Conservation (phyloP, 2,797 vertebrate species). For the Crocodylus rhombifer region DNA sequence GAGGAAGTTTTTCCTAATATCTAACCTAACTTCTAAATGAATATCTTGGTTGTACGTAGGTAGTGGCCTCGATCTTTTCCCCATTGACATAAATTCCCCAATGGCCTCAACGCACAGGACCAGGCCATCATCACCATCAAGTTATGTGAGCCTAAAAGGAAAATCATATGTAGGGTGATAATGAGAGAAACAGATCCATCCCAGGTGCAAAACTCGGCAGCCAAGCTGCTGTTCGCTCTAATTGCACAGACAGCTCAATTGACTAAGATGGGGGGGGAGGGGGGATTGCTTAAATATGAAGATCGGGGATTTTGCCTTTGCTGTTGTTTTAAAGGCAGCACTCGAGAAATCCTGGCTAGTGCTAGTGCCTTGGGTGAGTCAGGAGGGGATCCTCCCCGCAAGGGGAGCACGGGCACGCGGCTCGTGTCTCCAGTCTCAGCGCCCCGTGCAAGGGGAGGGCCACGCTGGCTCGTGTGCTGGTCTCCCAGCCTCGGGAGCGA, state of each 20-base stretch:
- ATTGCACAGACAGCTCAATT: neutral
- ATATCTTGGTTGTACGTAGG: neutral
- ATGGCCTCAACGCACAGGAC: neutral
- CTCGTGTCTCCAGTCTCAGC: too few relatives aligned
- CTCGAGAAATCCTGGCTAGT: neutral
- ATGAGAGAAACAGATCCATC: neutral
- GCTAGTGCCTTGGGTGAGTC: accelerated
- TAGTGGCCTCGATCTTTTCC: neutral
- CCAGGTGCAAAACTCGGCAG: neutral
- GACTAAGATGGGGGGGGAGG: neutral
- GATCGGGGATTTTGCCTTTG: neutral
- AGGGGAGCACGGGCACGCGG: neutral
- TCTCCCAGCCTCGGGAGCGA: neutral
- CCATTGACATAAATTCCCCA: neutral
- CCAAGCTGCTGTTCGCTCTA: neutral
- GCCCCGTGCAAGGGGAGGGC: neutral
- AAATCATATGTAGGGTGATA: conserved; percentile 32
- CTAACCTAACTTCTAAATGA: too few relatives aligned
- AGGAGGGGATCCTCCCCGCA: neutral
- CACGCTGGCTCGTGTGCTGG: neutral
- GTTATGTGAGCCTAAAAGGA: neutral
- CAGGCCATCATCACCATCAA: neutral
- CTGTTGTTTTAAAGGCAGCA: neutral
- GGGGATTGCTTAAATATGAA: neutral
- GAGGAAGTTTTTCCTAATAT: too few relatives aligned